These are phyloP conservation scores for Peromyscus melanophrys DNA, from an alignment of 2,797 vertebrate genomes.

Conservation along the genomic window DNA sequence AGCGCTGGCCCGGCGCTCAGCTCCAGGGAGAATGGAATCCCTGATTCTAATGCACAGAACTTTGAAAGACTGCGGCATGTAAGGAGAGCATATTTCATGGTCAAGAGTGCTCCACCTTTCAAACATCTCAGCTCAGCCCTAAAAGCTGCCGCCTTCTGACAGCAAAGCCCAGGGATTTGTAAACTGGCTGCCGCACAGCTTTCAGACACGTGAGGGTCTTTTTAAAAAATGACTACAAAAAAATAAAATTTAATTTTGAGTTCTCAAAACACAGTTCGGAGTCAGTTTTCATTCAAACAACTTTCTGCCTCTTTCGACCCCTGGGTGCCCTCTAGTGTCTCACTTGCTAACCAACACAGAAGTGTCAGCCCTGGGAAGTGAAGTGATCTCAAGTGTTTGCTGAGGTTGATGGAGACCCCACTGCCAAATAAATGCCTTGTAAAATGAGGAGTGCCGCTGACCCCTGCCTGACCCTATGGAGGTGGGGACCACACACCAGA, in stretches of 20 bases:
- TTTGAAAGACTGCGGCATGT: slow-evolving; percentile 80
- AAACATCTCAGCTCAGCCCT: slow-evolving; percentile 79
- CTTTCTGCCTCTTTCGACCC: slow-evolving; percentile 85
- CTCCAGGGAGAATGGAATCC: slow-evolving; percentile 82
- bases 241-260: slow-evolving; percentile 87
- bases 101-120: slow-evolving; percentile 78
- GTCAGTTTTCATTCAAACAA: slow-evolving; percentile 81
- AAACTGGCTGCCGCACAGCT: slow-evolving; percentile 67
- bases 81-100: slow-evolving; percentile 82
- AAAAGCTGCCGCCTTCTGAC: slow-evolving; percentile 72
- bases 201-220: slow-evolving; percentile 20
- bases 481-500: not conserved
- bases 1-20: slow-evolving; percentile 79
- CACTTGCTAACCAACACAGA: slow-evolving; percentile 71
- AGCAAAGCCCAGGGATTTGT: slow-evolving; percentile 71
- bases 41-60: slow-evolving; percentile 84
- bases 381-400: slow-evolving; percentile 24
- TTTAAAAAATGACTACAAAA: not conserved
- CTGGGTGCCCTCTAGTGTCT: slow-evolving; percentile 89
- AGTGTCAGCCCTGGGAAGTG: not conserved
- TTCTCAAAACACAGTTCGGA: slow-evolving; percentile 84
- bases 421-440: not conserved
- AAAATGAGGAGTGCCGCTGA: not conserved
- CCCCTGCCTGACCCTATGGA: not conserved
- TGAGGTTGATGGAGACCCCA: not conserved